Percentiles rank a stretch among this genome's conserved stretches.
These are phyloP conservation scores for Lasioglossum morio DNA, from an alignment of 2,888 invertebrate genomes.

Conservation along the genomic window DNA sequence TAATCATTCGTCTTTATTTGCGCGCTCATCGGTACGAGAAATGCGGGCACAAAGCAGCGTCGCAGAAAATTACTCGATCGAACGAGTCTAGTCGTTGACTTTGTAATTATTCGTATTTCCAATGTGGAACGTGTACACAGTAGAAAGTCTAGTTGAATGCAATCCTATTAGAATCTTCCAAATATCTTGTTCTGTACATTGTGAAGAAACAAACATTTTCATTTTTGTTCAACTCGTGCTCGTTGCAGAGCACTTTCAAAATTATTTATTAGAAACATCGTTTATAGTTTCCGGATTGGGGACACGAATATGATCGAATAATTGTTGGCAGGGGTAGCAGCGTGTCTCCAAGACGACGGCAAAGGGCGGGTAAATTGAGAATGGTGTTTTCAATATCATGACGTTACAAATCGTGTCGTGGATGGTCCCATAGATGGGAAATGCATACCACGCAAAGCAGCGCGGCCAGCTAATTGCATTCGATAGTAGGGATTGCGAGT, in stretches of 20 bases:
- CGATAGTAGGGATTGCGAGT: constrained; percentile 28
- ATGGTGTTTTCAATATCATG: neutral
- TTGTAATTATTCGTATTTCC: neutral
- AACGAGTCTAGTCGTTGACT: no score
- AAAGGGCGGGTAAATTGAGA: neutral
- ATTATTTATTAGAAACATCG: no score
- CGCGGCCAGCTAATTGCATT: constrained; percentile 30
- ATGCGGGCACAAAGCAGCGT: neutral
- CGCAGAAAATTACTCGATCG: neutral
- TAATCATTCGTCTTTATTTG: constrained; percentile 5
- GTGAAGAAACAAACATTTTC: no score
- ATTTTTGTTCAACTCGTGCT: no score
- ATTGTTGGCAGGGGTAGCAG: no score
- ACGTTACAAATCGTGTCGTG: neutral
- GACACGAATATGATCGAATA: no score
- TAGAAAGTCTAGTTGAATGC: no score
- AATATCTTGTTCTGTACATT: no score
- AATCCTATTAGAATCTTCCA: no score
- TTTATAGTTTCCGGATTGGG: no score
- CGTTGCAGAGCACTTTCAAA: no score
- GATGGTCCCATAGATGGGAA: neutral
- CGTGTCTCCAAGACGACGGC: no score
- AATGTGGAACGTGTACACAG: neutral
- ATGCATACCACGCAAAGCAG: neutral
- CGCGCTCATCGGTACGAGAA: neutral